These are phyloP conservation scores for Torymus texanus DNA, from an alignment of 2,888 invertebrate species.

Conservation along the genomic window DNA sequence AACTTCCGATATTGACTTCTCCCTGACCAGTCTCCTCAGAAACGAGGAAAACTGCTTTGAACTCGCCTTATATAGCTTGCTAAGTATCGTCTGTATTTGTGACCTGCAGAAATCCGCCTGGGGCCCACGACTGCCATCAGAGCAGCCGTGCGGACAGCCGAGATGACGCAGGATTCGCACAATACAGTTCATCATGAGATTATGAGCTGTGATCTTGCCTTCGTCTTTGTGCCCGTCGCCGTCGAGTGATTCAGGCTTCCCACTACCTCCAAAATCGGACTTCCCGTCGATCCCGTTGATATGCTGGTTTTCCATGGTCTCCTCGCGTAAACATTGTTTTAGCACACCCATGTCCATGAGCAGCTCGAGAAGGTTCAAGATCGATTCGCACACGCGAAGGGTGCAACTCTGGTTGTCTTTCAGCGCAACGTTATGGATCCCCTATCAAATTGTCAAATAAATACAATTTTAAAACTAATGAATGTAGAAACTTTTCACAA, in stretches of 20 bases:
- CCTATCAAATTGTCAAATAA: constrained; percentile 76
- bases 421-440: constrained; percentile 89
- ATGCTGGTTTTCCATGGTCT: constrained; percentile 44
- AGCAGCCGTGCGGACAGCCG: constrained; percentile 96
- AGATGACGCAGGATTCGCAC: constrained; percentile 89
- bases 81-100: constrained; percentile 88
- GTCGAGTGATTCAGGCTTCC: constrained; percentile 64
- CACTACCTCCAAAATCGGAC: constrained; percentile 58
- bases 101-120: constrained; percentile 93
- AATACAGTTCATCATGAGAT: constrained; percentile 83
- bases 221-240: constrained; percentile 58
- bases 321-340: constrained; percentile 72
- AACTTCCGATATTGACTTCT: constrained; percentile 86
- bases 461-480: neutral
- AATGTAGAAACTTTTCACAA: no score
- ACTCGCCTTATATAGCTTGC: constrained; percentile 84
- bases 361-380: constrained; percentile 93
- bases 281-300: constrained; percentile 57
- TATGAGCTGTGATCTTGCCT: constrained; percentile 78
- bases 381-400: constrained; percentile 84
- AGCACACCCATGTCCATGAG: constrained; percentile 93
- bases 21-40: constrained; percentile 85
- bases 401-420: constrained; percentile 90
- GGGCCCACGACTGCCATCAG: constrained; percentile 85
- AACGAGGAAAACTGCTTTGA: constrained; percentile 81